A percentile compares a stretch with the other conserved stretches of the same genome.
These are phyloP conservation scores for Cheirogaleus major DNA, from an alignment of 2,797 vertebrate genomes.

Conservation along the genomic window DNA sequence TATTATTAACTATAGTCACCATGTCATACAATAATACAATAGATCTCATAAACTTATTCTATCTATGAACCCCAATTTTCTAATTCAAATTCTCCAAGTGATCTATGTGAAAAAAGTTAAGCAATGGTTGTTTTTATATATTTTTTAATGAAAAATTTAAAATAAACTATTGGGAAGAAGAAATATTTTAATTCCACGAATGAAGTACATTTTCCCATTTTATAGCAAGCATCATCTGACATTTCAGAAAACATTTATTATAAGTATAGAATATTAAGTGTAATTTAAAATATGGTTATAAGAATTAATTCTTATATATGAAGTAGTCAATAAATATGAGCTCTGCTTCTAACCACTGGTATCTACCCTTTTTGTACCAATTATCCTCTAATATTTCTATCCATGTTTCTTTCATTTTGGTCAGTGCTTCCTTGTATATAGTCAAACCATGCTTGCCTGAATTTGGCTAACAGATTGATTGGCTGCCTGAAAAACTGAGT, in stretches of 20 bases:
- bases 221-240: not conserved
- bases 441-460: not conserved
- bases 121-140: not conserved
- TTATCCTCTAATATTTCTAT: not conserved
- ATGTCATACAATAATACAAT: too few relatives aligned
- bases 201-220: not conserved
- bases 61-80: not conserved
- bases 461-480: not conserved
- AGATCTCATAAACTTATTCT: not conserved
- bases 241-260: not conserved
- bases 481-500: not conserved
- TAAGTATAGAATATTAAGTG: not conserved
- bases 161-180: not conserved
- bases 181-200: not conserved
- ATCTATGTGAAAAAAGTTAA: not conserved
- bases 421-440: not conserved
- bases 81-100: not conserved
- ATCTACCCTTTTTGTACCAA: not conserved
- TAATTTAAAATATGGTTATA: not conserved
- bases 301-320: not conserved
- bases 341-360: not conserved
- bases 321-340: not conserved
- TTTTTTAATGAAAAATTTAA: not conserved
- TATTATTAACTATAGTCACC: not conserved
- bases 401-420: slow-evolving; percentile 9